Evolutionary conservation across 2,797 vertebrate species (phyloP).

Genomic region (Lateolabrax maculatus): DNA sequence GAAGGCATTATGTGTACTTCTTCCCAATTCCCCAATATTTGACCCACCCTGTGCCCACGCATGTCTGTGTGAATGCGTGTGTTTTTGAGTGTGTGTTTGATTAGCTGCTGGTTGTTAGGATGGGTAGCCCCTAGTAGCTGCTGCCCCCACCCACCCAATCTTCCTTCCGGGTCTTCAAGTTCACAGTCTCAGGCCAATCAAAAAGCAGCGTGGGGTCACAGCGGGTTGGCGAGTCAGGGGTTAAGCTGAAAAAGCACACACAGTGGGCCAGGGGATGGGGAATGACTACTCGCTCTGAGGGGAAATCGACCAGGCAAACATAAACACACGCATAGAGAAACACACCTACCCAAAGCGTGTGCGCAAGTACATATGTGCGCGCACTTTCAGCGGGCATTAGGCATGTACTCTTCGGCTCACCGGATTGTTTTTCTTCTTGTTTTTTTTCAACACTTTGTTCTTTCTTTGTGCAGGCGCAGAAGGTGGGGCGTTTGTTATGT

Average conservation of each 20-base stretch:
- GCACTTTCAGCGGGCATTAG: background rate
- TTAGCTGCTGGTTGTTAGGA: slow-evolving; percentile 61
- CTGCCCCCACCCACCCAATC: background rate
- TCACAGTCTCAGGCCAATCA: slow-evolving; percentile 60
- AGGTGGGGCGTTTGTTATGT: slow-evolving; percentile 40
- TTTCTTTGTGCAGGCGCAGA: slow-evolving; percentile 29
- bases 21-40: background rate
- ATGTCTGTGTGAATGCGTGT: slow-evolving; percentile 12
- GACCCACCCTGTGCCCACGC: background rate
- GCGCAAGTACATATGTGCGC: background rate
- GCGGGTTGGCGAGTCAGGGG: slow-evolving; percentile 54
- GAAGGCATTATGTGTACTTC: slow-evolving; percentile 2
- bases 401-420: background rate
- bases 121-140: slow-evolving; percentile 32
- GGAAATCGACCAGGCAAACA: slow-evolving; percentile 44
- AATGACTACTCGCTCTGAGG: slow-evolving; percentile 34
- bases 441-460: slow-evolving; percentile 23
- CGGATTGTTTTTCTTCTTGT: slow-evolving; percentile 1
- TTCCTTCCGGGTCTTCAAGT: slow-evolving; percentile 43
- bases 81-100: slow-evolving; percentile 47
- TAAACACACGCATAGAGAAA: slow-evolving; percentile 14
- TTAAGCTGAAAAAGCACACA: slow-evolving; percentile 68
- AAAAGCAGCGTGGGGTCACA: slow-evolving; percentile 62
- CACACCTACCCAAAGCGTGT: slow-evolving; percentile 10
- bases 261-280: slow-evolving; percentile 36